phyloP scores from a whole-genome alignment of 2,888 invertebrate species.

The Biston stratarius region DNA sequence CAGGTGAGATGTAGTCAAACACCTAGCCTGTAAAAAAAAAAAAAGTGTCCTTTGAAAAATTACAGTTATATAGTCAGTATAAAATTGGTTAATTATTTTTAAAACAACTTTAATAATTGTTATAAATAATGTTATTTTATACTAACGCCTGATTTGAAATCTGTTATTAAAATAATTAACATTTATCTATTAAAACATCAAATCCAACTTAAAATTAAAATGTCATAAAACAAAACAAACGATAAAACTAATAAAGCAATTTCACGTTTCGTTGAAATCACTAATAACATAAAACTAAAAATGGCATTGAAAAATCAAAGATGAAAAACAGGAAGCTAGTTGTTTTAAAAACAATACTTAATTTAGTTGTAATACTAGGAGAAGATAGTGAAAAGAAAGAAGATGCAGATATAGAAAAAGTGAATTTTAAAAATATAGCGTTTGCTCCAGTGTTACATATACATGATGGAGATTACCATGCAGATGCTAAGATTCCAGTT shows the following conservation, averaged over 20 bases:
- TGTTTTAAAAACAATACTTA: constrained; percentile 20
- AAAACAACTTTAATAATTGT: no score
- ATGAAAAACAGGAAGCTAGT: constrained; percentile 40
- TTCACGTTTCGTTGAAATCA: constrained; percentile 31
- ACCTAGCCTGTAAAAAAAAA: no score
- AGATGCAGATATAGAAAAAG: not conserved
- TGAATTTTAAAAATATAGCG: constrained; percentile 8
- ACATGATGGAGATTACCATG: constrained; percentile 21
- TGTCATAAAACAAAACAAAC: constrained; percentile 21
- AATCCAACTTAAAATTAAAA: not conserved
- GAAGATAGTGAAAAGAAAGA: not conserved
- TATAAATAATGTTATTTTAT: no score
- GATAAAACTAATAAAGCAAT: constrained; percentile 31
- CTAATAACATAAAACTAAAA: constrained; percentile 11
- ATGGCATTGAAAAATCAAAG: constrained; percentile 40
- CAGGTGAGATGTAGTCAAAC: no score
- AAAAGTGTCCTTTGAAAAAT: no score
- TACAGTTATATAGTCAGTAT: no score
- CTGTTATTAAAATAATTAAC: not conserved
- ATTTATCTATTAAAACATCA: not conserved
- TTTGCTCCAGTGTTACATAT: constrained; percentile 20
- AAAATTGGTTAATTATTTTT: no score
- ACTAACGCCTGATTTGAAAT: not conserved
- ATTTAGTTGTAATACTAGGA: constrained; percentile 18
- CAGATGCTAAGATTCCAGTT: constrained; percentile 7